A percentile compares a stretch with the other conserved stretches of the same genome.
phyloP scores from a whole-genome alignment of 2,113 vertebrate genomes.

The Epinephelus moara region DNA sequence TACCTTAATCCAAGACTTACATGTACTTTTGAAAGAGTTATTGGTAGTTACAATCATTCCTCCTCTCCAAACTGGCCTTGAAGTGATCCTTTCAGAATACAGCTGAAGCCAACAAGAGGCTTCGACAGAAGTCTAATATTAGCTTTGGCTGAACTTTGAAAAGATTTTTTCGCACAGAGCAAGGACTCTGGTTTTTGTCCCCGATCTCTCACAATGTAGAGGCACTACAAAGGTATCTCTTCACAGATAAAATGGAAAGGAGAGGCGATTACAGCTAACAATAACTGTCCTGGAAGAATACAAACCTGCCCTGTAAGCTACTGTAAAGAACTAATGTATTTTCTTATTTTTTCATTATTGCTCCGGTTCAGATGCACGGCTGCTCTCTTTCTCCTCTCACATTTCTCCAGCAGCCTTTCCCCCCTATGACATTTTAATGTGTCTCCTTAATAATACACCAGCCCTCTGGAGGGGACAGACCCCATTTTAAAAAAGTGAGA shows the following conservation, averaged over 20 bases:
- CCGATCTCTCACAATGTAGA: not conserved
- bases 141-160: not conserved
- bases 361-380: constrained; percentile 6
- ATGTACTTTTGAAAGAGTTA: not conserved
- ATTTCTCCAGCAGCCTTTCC: constrained; percentile 22
- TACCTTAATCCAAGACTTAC: not conserved
- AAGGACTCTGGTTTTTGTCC: not conserved
- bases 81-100: not conserved
- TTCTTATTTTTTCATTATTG: constrained; percentile 53
- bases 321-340: constrained; percentile 38
- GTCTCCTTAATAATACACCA: constrained; percentile 53
- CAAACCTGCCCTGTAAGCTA: constrained; percentile 17
- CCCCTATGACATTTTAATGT: constrained; percentile 65
- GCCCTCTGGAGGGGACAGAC: constrained; percentile 30
- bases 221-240: not conserved
- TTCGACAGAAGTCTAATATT: not conserved
- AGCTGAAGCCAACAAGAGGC: not conserved
- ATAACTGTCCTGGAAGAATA: not conserved
- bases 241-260: not conserved
- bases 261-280: constrained; percentile 16
- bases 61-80: not conserved
- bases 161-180: not conserved
- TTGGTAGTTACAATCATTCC: not conserved
- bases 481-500: constrained; percentile 28
- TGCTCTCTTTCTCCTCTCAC: constrained; percentile 23